phyloP scores from a whole-genome alignment of 2,113 vertebrate genomes.

The Sphaerodactylus townsendi region DNA sequence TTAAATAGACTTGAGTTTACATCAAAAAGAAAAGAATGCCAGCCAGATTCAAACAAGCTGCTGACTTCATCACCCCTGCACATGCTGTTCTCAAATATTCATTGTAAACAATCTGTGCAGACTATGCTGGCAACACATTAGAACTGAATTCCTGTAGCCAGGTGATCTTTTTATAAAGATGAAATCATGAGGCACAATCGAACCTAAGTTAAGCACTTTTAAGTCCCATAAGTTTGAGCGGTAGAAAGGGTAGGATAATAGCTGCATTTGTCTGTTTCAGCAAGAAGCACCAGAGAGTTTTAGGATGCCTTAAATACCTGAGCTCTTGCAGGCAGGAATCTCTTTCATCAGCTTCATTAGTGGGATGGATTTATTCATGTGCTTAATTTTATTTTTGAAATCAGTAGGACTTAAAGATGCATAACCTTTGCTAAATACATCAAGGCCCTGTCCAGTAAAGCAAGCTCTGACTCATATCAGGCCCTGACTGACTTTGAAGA shows the following conservation, averaged over 20 bases:
- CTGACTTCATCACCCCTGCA: not conserved
- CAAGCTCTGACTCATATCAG: not conserved
- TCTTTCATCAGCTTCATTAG: not conserved
- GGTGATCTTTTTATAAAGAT: not conserved
- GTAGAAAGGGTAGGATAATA: not conserved
- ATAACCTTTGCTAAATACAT: not conserved
- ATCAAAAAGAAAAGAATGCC: not conserved
- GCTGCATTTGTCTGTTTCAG: not conserved
- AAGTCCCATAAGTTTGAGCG: not conserved
- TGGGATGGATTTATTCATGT: not conserved
- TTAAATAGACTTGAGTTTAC: conserved; percentile 16
- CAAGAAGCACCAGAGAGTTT: not conserved
- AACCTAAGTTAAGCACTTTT: not conserved
- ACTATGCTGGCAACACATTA: not conserved
- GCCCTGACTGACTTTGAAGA: not conserved
- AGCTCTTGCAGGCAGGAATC: not conserved
- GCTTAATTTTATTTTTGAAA: not conserved
- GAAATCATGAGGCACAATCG: not conserved
- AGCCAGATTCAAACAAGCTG: not conserved
- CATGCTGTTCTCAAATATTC: conserved; percentile 38
- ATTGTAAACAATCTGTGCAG: conserved; percentile 4
- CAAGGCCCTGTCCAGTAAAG: not conserved
- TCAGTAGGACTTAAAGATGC: not conserved
- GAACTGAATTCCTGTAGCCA: conserved; percentile 12
- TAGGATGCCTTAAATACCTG: not conserved